These are phyloP conservation scores for Eupsittula cactorum DNA, from an alignment of 2,113 vertebrate species.

Conservation along the genomic window DNA sequence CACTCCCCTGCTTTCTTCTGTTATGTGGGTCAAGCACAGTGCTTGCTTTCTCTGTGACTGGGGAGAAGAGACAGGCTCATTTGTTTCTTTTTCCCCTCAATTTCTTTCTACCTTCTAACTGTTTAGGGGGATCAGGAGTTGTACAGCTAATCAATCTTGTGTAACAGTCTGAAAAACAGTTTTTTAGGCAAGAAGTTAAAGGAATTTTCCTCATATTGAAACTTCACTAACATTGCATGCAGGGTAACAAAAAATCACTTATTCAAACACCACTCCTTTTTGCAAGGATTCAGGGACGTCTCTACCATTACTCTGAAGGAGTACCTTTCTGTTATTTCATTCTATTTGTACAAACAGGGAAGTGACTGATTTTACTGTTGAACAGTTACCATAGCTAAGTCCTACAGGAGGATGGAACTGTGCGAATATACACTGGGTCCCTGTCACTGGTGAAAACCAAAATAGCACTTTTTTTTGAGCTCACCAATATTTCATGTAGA, in stretches of 20 bases:
- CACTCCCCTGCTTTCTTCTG: not conserved
- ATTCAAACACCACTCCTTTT: not conserved
- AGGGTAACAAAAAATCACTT: not conserved
- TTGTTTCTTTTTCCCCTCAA: not conserved
- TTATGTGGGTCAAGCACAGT: not conserved
- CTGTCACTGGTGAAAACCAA: not conserved
- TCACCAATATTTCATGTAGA: not conserved
- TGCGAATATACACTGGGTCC: not conserved
- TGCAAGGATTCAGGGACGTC: not conserved
- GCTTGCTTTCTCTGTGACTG: not conserved
- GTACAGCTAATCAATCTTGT: not conserved
- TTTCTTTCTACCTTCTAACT: not conserved
- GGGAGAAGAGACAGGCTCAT: not conserved
- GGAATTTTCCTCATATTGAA: not conserved
- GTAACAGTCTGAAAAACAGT: not conserved
- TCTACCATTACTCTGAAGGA: not conserved
- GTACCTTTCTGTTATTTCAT: not conserved
- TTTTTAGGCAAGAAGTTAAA: not conserved
- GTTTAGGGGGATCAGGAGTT: not conserved
- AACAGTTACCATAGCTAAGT: not conserved
- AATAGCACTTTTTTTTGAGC: not conserved
- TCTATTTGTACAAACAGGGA: not conserved
- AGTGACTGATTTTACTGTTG: not conserved
- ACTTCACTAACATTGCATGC: not conserved
- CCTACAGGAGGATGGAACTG: not conserved